Evolutionary conservation across 2,797 vertebrate species (phyloP).

Genomic region (Xyrichtys novacula): DNA sequence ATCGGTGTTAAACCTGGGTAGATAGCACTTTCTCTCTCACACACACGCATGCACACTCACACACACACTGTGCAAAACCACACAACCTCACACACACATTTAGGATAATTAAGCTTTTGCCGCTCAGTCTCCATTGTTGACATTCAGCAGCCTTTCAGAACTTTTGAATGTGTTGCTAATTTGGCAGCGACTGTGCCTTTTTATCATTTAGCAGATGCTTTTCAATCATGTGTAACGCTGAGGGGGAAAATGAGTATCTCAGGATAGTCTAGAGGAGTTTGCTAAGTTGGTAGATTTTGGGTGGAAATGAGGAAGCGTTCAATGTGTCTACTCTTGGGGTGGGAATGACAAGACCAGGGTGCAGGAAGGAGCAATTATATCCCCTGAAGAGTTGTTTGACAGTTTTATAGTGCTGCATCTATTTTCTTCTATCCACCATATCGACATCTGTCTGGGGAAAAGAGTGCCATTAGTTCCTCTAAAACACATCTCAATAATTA

Average conservation of each 20-base stretch:
- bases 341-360: conserved; percentile 76
- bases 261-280: conserved; percentile 75
- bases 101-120: conserved; percentile 81
- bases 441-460: conserved; percentile 79
- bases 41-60: conserved; percentile 12
- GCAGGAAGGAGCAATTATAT: conserved; percentile 84
- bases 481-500: conserved; percentile 74
- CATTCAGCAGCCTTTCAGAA: conserved; percentile 81
- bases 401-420: conserved; percentile 80
- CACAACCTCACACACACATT: conserved; percentile 54
- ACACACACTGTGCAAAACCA: conserved; percentile 37
- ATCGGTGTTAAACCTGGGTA: conserved; percentile 67
- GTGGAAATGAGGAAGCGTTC: conserved; percentile 75
- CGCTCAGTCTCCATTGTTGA: conserved; percentile 83
- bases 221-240: conserved; percentile 70
- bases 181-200: conserved; percentile 78
- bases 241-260: conserved; percentile 66
- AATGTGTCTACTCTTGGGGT: conserved; percentile 73
- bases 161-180: conserved; percentile 84
- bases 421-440: conserved; percentile 77
- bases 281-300: conserved; percentile 73
- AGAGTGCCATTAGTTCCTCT: conserved; percentile 69
- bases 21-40: conserved; percentile 19
- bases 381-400: conserved; percentile 82
- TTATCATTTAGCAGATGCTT: conserved; percentile 82